Evolutionary conservation across 2,888 invertebrate species (phyloP).

Genomic region (Tromatobia lineatoria): DNA sequence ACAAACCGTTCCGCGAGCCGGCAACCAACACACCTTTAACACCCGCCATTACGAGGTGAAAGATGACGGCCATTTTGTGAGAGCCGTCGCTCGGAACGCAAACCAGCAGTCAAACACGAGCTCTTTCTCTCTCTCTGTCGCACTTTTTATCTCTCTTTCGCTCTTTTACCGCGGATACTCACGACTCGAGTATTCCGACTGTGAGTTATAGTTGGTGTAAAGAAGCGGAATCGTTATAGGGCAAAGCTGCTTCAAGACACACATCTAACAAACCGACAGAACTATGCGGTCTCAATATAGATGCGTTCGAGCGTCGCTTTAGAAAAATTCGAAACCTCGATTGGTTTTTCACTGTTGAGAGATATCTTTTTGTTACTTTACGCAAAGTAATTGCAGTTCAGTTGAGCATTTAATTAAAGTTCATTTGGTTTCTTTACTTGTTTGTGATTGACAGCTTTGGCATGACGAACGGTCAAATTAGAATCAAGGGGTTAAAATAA

Average conservation of each 20-base stretch:
- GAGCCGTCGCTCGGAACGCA: slow-evolving; percentile 64
- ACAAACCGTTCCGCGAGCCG: not conserved
- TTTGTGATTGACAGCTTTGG: not conserved
- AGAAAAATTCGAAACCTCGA: not conserved
- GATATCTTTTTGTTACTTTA: not conserved
- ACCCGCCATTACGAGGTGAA: slow-evolving; percentile 67
- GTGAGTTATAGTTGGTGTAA: slow-evolving; percentile 38
- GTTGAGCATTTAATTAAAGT: not conserved
- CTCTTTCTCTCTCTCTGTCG: slow-evolving; percentile 3
- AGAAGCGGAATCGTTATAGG: slow-evolving; percentile 36
- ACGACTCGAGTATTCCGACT: slow-evolving; percentile 19
- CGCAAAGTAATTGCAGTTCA: not conserved
- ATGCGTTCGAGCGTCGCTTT: not conserved
- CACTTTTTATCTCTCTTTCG: too few relatives aligned
- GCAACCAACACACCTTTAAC: slow-evolving; percentile 35
- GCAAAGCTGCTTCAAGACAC: slow-evolving; percentile 7
- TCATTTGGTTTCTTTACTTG: not conserved
- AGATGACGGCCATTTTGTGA: slow-evolving; percentile 68
- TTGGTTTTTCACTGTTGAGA: not conserved
- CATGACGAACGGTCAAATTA: not conserved
- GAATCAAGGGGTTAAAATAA: not conserved
- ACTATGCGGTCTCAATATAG: slow-evolving; percentile 3
- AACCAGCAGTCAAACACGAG: slow-evolving; percentile 46
- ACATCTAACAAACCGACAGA: slow-evolving; percentile 16
- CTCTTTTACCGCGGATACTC: slow-evolving; percentile 6